Evolutionary conservation across 64 coral and sea anemone genomes (phyloP).

Genomic region (Montipora foliosa): DNA sequence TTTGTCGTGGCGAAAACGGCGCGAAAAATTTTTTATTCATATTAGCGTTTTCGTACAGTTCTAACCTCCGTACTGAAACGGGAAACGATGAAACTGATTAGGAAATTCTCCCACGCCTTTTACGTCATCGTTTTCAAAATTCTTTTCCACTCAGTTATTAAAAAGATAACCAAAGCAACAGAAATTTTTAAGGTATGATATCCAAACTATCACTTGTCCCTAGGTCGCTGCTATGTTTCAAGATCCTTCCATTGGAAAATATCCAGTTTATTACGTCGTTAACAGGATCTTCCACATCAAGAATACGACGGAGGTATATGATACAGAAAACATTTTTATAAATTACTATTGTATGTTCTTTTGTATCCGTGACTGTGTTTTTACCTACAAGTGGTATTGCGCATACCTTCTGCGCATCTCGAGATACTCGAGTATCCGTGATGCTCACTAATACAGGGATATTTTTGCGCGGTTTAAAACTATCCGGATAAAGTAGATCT

Average conservation of each 20-base stretch:
- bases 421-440: too few relatives aligned
- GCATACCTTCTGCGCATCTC: too few relatives aligned
- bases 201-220: neutral
- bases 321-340: neutral
- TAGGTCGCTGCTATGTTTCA: conserved; percentile 35
- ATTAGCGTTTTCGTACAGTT: too few relatives aligned
- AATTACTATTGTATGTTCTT: neutral
- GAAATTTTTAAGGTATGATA: neutral
- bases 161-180: neutral
- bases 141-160: neutral
- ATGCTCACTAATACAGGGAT: too few relatives aligned
- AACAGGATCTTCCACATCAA: conserved; percentile 9
- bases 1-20: too few relatives aligned
- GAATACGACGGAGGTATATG: neutral
- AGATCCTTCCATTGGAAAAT: conserved; percentile 32
- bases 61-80: too few relatives aligned
- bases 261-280: conserved; percentile 21
- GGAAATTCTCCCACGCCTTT: too few relatives aligned
- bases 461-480: too few relatives aligned
- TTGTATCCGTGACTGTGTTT: neutral
- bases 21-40: too few relatives aligned
- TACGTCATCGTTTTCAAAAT: too few relatives aligned
- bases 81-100: too few relatives aligned
- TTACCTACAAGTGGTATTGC: neutral
- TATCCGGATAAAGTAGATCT: too few relatives aligned